Conservation (phyloP, 37 sponge, comb jelly and placozoan genomes). For the Aplysina aerophoba region DNA sequence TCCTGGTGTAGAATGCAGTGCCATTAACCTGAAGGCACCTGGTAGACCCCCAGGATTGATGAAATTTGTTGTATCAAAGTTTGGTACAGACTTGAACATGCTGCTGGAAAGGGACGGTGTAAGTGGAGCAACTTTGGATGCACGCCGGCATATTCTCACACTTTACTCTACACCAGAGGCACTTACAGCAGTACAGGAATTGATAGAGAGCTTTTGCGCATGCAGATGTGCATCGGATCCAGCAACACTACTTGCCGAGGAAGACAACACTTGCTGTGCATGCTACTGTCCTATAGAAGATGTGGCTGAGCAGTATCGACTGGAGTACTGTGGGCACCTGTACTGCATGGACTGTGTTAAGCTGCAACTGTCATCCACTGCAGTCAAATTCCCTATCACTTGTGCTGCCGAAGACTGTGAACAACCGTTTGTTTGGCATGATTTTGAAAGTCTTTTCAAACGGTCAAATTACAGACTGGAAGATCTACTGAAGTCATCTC, state of each 20-base stretch:
- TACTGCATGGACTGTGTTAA: conserved; percentile 65
- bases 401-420: conserved; percentile 71
- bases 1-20: not conserved
- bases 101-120: conserved; percentile 37
- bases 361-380: conserved; percentile 42
- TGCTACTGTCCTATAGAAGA: conserved; percentile 33
- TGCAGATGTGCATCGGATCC: not conserved
- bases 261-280: conserved; percentile 38
- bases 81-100: conserved; percentile 38
- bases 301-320: not conserved
- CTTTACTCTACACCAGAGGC: conserved; percentile 40
- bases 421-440: conserved; percentile 68
- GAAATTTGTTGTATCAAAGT: conserved; percentile 57
- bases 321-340: conserved; percentile 78
- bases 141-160: conserved; percentile 43
- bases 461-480: conserved; percentile 12
- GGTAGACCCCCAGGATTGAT: conserved; percentile 61
- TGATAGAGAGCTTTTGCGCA: not conserved
- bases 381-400: conserved; percentile 55
- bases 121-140: conserved; percentile 27
- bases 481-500: conserved; percentile 23
- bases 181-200: not conserved
- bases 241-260: not conserved
- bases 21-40: conserved; percentile 31
- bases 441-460: conserved; percentile 59